Evolutionary conservation across 2,797 vertebrate species (phyloP).

Genomic region (Rallus crepitans): DNA sequence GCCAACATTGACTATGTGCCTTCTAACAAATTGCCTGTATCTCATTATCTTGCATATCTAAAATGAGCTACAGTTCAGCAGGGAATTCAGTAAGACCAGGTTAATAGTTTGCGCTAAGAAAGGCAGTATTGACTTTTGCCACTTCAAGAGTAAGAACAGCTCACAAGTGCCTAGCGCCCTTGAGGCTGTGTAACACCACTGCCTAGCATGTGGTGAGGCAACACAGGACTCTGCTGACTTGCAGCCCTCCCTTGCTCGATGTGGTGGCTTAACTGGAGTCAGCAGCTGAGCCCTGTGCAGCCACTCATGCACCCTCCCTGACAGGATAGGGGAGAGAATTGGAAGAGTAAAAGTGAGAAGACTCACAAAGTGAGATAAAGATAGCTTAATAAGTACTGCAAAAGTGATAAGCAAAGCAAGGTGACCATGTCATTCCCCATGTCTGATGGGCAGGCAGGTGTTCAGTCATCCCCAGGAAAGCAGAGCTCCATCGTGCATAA

Average conservation of each 20-base stretch:
- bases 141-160: background rate
- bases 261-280: no score
- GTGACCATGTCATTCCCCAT: no score
- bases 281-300: no score
- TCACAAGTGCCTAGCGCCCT: background rate
- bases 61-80: background rate
- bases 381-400: no score
- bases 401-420: no score
- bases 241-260: background rate
- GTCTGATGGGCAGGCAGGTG: no score
- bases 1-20: background rate
- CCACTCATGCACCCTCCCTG: no score
- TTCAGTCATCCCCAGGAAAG: no score
- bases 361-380: no score
- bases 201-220: background rate
- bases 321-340: no score
- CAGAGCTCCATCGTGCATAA: no score
- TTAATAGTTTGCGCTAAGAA: background rate
- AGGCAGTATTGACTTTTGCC: background rate
- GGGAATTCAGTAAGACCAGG: background rate
- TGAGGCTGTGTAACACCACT: background rate
- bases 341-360: no score
- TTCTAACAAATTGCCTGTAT: background rate
- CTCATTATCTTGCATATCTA: background rate
- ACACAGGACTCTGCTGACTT: background rate